A percentile compares a stretch with the other conserved stretches of the same genome.
These are phyloP conservation scores for Sminthurides aquaticus DNA, from an alignment of 2,888 invertebrate genomes.

Conservation along the genomic window DNA sequence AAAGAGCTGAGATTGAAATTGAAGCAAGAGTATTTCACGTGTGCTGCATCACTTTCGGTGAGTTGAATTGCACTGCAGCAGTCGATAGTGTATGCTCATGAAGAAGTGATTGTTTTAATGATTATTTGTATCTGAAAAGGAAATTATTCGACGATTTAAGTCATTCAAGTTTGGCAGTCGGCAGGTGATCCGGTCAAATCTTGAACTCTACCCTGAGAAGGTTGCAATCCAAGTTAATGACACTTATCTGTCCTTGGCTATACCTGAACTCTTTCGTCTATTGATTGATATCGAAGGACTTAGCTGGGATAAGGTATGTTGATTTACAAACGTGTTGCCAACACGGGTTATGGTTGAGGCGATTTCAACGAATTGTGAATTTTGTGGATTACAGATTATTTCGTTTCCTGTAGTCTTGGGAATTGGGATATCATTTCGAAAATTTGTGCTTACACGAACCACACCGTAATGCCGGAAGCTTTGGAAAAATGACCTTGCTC, in stretches of 20 bases:
- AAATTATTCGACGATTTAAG: constrained; percentile 93
- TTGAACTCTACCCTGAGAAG: constrained; percentile 86
- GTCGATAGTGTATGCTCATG: too few species aligned
- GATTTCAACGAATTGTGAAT: neutral
- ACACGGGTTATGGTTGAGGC: too few species aligned
- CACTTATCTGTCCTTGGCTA: constrained; percentile 95
- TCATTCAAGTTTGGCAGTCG: constrained; percentile 84
- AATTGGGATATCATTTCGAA: constrained; percentile 81
- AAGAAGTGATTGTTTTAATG: too few species aligned
- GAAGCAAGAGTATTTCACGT: constrained; percentile 99
- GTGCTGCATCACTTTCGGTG: constrained; percentile 80
- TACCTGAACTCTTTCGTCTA: constrained; percentile 93
- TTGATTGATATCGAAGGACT: constrained; percentile 87
- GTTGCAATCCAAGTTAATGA: constrained; percentile 97
- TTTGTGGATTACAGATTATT: neutral
- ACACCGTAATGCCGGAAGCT: constrained; percentile 96
- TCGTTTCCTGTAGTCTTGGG: constrained; percentile 64
- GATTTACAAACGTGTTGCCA: neutral
- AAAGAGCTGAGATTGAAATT: constrained; percentile 93
- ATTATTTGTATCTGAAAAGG: too few species aligned
- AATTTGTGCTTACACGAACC: constrained; percentile 97
- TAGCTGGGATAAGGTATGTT: constrained; percentile 65
- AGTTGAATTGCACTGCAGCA: neutral
- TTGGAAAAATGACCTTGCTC: constrained; percentile 83
- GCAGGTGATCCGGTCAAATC: constrained; percentile 74